phyloP scores from a whole-genome alignment of 2,113 vertebrate genomes.

The Actinemys pallida region DNA sequence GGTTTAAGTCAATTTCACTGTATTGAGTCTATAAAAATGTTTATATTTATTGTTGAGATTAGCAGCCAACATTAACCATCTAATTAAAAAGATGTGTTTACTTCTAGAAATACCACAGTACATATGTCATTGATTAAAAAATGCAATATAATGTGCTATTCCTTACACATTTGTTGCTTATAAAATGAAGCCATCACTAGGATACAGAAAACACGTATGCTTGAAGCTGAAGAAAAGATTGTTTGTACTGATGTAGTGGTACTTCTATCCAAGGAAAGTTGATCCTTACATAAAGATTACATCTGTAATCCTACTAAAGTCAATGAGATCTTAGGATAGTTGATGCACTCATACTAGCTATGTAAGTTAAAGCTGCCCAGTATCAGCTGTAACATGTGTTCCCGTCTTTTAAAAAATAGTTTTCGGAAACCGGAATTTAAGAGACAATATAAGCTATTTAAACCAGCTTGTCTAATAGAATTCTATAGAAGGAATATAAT shows the following conservation, averaged over 20 bases:
- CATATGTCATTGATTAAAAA: slow-evolving; percentile 12
- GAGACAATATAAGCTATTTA: background rate
- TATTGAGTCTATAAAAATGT: slow-evolving; percentile 5
- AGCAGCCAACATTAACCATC: background rate
- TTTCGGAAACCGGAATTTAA: background rate
- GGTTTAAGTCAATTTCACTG: background rate
- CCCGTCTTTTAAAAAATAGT: background rate
- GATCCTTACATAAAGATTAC: background rate
- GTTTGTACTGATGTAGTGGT: slow-evolving; percentile 35
- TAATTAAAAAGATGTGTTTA: background rate
- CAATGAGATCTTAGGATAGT: background rate
- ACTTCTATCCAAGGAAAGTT: slow-evolving; percentile 15
- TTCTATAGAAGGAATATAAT: background rate
- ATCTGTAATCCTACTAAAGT: background rate
- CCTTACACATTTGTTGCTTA: slow-evolving; percentile 42
- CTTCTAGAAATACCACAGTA: background rate
- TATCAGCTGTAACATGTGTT: background rate
- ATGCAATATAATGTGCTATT: background rate
- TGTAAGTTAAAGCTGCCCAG: background rate
- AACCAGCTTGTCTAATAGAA: background rate
- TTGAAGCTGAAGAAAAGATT: slow-evolving; percentile 24
- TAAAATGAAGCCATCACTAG: slow-evolving; percentile 39
- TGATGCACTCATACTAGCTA: background rate
- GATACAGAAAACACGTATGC: background rate
- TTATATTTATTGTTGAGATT: background rate